Evolutionary conservation across 2,888 invertebrate genomes (phyloP), one percentile per base, ranked within the genome.

Genomic region (Xanthia icteritia): DNA sequence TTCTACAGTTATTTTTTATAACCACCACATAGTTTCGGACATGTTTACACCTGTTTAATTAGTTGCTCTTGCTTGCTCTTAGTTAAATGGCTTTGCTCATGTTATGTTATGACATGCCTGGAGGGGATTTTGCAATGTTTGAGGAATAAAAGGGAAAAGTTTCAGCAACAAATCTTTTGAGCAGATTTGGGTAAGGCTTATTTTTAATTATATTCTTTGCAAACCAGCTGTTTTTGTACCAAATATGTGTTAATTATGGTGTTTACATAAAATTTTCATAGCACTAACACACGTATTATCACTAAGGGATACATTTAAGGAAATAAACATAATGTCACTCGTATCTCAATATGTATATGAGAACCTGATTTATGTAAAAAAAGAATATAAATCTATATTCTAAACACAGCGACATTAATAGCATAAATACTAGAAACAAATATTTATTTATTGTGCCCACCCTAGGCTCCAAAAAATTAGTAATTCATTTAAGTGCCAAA

Each of bases 11-110:
- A 15, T 17, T 3, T 27, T 13, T 42, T 58, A 39, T 0, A 20
- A 15, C 13, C 0, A 2, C 11, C n/a, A 0, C 54, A 45, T 81
- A 73, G 73, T 81, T 66, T 76, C 54, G 58, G 81, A 73, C 83
- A 85, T 84, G 77, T 85, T 85, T 77, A 48, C 70, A 67, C 77
- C 64, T 71, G 83, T 83, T 85, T 79, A 84, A 84, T 84, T 84
- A 85, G 76, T 79, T 67, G 64, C n/a, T 64, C 51, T 73, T 42
- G 85, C 68, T 77, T 67, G 83, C 69, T 77, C 58, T 36, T 67
- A 72, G 67, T 84, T 73, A 81, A 83, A 83, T 76, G 69, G 76
- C 76, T 66, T 64, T 36, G 77, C 66, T 70, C 58, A 56, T 73
- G 70, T 73, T 71, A 73, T 72, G 31, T 76, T 61, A 79, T 71